Evolutionary conservation across 2,888 invertebrate genomes (phyloP).

Genomic region (Caenorhabditis auriculariae): DNA sequence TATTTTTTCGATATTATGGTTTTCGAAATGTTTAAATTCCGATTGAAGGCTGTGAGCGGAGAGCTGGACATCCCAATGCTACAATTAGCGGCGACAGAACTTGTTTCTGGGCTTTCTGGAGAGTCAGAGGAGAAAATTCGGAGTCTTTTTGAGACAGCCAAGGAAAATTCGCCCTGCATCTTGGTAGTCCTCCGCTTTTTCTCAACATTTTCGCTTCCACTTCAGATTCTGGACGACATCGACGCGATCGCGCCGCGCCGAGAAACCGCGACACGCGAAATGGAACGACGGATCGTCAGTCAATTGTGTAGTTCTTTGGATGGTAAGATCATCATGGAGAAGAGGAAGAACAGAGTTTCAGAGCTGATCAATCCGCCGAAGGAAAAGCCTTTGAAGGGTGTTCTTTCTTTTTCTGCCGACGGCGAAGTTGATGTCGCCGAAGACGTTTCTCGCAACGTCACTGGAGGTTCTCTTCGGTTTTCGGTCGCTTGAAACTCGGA

Average conservation of each 20-base stretch:
- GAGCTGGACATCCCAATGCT: constrained; percentile 80
- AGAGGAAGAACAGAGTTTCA: constrained; percentile 9
- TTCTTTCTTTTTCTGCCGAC: constrained; percentile 36
- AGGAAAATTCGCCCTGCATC: constrained; percentile 49
- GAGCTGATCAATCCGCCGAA: constrained; percentile 39
- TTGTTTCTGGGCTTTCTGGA: constrained; percentile 90
- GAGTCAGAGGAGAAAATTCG: constrained; percentile 91
- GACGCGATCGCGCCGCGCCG: constrained; percentile 91
- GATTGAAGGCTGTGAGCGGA: constrained; percentile 54
- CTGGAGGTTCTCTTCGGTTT: not conserved
- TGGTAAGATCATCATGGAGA: constrained; percentile 67
- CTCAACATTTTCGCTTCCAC: not conserved
- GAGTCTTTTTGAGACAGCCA: constrained; percentile 84
- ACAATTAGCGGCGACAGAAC: constrained; percentile 85
- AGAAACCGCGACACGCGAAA: constrained; percentile 86
- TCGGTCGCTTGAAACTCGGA: not conserved
- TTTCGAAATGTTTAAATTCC: constrained; percentile 34
- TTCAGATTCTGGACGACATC: constrained; percentile 80
- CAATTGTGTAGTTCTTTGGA: constrained; percentile 88
- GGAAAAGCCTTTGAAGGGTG: constrained; percentile 35
- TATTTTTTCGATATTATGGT: too few relatives aligned
- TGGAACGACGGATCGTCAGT: constrained; percentile 92
- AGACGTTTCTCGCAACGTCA: constrained; percentile 5
- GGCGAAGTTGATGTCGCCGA: constrained; percentile 33
- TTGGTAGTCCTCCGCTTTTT: constrained; percentile 25